Evolutionary conservation across 2,888 invertebrate species (phyloP), one percentile per base, ranked within the genome.

Genomic region (Amphiduros pacificus): DNA sequence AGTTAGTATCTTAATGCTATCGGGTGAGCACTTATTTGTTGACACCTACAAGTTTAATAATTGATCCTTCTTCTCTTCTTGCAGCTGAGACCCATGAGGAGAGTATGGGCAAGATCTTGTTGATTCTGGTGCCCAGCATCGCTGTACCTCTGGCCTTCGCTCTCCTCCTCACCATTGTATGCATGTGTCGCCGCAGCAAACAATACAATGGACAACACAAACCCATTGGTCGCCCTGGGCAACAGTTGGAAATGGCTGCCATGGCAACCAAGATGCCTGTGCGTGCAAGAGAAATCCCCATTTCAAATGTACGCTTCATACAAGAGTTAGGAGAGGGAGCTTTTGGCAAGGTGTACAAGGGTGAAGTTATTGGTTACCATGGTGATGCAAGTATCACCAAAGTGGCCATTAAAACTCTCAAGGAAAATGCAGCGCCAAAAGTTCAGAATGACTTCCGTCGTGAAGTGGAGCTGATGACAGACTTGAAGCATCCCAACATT

Each of bases 271-370:
- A 77, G 53, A 44, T 44, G 32, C 61, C 63, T 24, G 53, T 40
- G 29, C 53, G 60, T 73, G 90, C 94, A 49, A 89, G 92, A 2
- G 94, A 95, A 74, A 94, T 93, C 79, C 90, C 91, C 0, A 85
- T 93, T 63, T 89, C 91, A 63, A 91, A 92, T 81, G 90, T 81
- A 56, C 73, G 76, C 52, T 78, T 78, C 69, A 54, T 74, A 61
- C 74, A 79, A 64, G 78, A 80, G 62, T 68, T 82, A 17, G 80
- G 82, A 14, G 79, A 79, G 63, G 80, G 98, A 14, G 94, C 95
- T 31, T 98, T 96, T 82, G 97, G 97, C 83, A 95, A 94, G 85
- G 96, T 97, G 0, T 98, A 94, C 82, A 94, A 94, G 84, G 97
- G 96, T 0, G 93, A 95, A 79, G 85, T 96, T 58, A 84, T 87